Conservation (phyloP, 2,888 invertebrate genomes). For the Protodeltote pygarga region DNA sequence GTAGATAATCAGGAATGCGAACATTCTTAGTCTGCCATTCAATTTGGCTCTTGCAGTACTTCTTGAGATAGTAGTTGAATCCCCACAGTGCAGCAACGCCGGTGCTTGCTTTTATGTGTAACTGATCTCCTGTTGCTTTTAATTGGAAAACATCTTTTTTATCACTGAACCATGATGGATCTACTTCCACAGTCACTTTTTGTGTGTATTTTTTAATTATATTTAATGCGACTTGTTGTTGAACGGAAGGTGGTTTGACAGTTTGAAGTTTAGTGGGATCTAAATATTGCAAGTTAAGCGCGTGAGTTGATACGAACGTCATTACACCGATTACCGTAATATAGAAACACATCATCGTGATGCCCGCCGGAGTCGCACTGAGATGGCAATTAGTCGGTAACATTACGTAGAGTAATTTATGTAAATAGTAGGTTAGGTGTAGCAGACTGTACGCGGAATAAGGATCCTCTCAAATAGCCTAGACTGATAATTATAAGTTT, state of each 20-base stretch:
- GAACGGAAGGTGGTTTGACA: conserved; percentile 56
- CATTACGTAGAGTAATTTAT: too few species aligned
- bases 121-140: conserved; percentile 55
- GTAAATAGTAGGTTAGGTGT: too few species aligned
- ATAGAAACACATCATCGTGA: too few species aligned
- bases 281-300: conserved; percentile 71
- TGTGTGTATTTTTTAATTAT: conserved; percentile 62
- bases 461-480: too few species aligned
- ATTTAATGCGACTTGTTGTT: conserved; percentile 60
- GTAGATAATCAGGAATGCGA: conserved; percentile 79
- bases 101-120: conserved; percentile 86
- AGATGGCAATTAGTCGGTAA: too few species aligned
- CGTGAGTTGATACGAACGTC: conserved; percentile 42
- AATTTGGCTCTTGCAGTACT: conserved; percentile 92
- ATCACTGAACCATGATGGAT: conserved; percentile 65
- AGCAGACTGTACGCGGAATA: too few species aligned
- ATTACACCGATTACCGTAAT: too few species aligned
- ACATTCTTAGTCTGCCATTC: conserved; percentile 94
- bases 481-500: too few species aligned
- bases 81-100: conserved; percentile 95
- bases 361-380: too few species aligned
- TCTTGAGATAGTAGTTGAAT: conserved; percentile 95
- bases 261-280: conserved; percentile 45
- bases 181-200: conserved; percentile 61
- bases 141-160: conserved; percentile 74